These are phyloP conservation scores for Meiosimyza platycephala DNA, from an alignment of 2,888 invertebrate species.

Conservation along the genomic window DNA sequence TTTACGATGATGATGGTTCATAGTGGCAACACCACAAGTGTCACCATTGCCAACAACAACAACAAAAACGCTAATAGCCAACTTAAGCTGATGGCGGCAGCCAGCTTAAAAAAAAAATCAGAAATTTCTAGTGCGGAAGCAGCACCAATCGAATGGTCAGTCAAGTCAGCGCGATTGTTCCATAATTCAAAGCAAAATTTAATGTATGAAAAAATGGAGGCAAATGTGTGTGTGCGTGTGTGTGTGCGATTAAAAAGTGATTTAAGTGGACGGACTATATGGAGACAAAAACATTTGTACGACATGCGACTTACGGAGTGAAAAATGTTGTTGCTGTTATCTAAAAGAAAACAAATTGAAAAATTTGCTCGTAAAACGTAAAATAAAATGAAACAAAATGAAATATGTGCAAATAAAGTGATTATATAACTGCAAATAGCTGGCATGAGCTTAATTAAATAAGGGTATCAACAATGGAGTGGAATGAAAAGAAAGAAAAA, in stretches of 20 bases:
- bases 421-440: not conserved
- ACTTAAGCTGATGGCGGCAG: not conserved
- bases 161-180: not conserved
- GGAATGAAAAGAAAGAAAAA: no score
- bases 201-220: not conserved
- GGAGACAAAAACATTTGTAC: not conserved
- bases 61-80: not conserved
- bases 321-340: constrained; percentile 1
- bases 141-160: not conserved
- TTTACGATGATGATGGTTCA: not conserved
- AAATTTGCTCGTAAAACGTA: not conserved
- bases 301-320: not conserved
- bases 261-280: constrained; percentile 3
- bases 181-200: constrained; percentile 12
- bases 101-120: not conserved
- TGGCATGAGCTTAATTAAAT: no score
- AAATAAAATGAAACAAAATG: not conserved
- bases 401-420: not conserved
- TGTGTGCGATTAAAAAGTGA: constrained; percentile 10
- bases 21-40: not conserved
- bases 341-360: constrained; percentile 8
- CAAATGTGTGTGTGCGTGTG: constrained; percentile 5
- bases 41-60: not conserved
- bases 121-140: constrained; percentile 21
- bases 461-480: not conserved